A percentile compares a stretch with the other conserved stretches of the same genome.
Evolutionary conservation across 1,140 invertebrate species (phyloP).

Genomic region (Drosophila guanche): DNA sequence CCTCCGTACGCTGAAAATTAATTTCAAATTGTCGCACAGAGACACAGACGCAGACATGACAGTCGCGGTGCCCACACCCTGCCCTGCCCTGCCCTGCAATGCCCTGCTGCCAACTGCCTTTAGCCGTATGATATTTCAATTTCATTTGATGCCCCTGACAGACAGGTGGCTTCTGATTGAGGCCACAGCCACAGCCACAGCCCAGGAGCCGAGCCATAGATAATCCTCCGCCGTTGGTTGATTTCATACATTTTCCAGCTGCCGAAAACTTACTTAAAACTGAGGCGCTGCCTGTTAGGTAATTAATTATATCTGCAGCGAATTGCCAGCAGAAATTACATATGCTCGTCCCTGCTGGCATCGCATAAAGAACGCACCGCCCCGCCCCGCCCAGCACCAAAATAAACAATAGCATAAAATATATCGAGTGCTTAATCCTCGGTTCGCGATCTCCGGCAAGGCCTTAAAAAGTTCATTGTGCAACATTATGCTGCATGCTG

Average conservation of each 20-base stretch:
- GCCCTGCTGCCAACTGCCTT: not conserved
- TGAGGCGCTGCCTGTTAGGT: slow-evolving; percentile 34
- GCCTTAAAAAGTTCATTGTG: slow-evolving; percentile 40
- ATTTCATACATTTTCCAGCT: slow-evolving; percentile 48
- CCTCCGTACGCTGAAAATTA: slow-evolving; percentile 27
- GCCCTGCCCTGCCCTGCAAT: too few species aligned
- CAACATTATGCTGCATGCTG: not conserved
- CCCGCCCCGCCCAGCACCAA: too few species aligned
- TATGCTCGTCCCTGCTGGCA: too few species aligned
- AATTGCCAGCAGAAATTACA: slow-evolving; percentile 56
- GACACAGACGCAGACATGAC: not conserved
- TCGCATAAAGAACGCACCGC: too few species aligned
- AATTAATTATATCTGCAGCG: slow-evolving; percentile 66
- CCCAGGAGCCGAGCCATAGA: not conserved
- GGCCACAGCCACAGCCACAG: too few species aligned
- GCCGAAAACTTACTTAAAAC: slow-evolving; percentile 8
- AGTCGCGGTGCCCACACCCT: not conserved
- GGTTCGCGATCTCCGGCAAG: slow-evolving; percentile 11
- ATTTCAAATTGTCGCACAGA: slow-evolving; percentile 58
- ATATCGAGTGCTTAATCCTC: slow-evolving; percentile 33
- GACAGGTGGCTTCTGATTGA: slow-evolving; percentile 4
- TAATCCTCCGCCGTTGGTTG: not conserved
- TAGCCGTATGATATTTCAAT: slow-evolving; percentile 53
- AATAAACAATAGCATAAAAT: slow-evolving; percentile 12
- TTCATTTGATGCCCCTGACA: slow-evolving; percentile 43